These are phyloP conservation scores for Podiceps cristatus DNA, from an alignment of 2,113 vertebrate genomes.

Conservation along the genomic window DNA sequence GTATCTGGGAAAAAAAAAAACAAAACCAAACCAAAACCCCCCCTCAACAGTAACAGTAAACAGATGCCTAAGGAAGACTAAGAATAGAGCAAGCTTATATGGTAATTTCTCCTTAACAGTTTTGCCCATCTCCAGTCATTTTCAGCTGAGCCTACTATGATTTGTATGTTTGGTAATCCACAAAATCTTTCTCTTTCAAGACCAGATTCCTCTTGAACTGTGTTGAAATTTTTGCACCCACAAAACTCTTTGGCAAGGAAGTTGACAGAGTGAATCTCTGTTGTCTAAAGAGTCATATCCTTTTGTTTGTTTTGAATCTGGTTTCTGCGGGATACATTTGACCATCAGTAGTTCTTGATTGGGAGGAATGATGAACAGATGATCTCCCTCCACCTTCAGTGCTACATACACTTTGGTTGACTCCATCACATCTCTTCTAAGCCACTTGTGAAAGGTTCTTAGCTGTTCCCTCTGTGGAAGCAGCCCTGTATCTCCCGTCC, in stretches of 20 bases:
- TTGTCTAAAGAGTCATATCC: neutral
- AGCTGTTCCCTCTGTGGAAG: neutral
- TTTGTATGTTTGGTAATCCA: neutral
- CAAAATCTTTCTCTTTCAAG: neutral
- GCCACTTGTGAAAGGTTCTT: neutral
- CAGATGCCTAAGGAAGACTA: neutral
- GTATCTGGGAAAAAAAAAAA: neutral
- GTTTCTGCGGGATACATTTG: neutral
- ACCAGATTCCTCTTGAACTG: accelerated
- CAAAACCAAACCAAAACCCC: neutral
- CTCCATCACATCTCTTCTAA: neutral
- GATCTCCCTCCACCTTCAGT: neutral
- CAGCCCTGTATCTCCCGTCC: neutral
- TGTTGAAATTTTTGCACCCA: neutral
- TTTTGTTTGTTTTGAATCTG: neutral
- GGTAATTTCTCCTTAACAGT: neutral
- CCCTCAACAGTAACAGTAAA: neutral
- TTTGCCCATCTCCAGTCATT: neutral
- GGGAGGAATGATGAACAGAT: neutral
- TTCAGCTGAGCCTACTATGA: neutral
- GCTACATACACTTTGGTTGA: neutral
- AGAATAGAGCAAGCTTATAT: neutral
- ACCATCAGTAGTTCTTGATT: neutral
- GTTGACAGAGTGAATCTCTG: neutral
- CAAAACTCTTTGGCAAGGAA: neutral